Base-by-base conservation (phyloP, 2,113 vertebrate genomes). In the Sigmodon hispidus region DNA sequence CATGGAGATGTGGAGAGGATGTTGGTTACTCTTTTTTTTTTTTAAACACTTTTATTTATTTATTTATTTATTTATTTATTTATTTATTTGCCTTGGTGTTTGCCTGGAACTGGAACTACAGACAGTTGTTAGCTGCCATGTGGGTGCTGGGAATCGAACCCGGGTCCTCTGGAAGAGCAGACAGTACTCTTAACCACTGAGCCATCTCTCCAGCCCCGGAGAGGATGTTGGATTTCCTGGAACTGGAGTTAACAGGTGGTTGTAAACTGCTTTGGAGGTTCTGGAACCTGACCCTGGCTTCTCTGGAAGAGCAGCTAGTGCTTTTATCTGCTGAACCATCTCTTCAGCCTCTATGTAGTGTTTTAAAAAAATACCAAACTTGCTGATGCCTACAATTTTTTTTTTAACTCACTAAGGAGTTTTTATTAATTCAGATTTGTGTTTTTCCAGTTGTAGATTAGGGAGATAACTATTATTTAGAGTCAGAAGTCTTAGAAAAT, bases 401-500 rank as follows among this genome's bases (percentile, higher is more conserved):
- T 80, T 17, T 55, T 80, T 24, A 77, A 79, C n/a, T 55, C 21
- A 80, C 40, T 80, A 77, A 77, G 67, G 21, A 96, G n/a, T 67
- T 90, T 67, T 90, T 95, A 63, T 75, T 89, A 57, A 61, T 75
- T 95, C 45, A 89, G 11, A 83, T 87, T 81, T 34, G 88, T 63
- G 1, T 10, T 50, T 31, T 50, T 5, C 0, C 26, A 57, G 0
- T 84, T 89, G 80, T 22, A 92, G n/a, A 69, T 94, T 92, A 93
- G 43, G 73, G 70, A 87, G 67, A 72, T 73, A 65, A 57, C 7
- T 75, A 52, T 45, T 26, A 76, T n/a, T 19, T 29, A 63, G 59
- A 55, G 40, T 92, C 80, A 95, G 75, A 96, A 87, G 55, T 19
- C 19, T 77, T 89, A 36, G 77, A 69, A 93, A 93, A 77, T 79